A percentile compares a stretch with the other conserved stretches of the same genome.
phyloP scores from a whole-genome alignment of 2,113 vertebrate genomes.

The Lynx canadensis region DNA sequence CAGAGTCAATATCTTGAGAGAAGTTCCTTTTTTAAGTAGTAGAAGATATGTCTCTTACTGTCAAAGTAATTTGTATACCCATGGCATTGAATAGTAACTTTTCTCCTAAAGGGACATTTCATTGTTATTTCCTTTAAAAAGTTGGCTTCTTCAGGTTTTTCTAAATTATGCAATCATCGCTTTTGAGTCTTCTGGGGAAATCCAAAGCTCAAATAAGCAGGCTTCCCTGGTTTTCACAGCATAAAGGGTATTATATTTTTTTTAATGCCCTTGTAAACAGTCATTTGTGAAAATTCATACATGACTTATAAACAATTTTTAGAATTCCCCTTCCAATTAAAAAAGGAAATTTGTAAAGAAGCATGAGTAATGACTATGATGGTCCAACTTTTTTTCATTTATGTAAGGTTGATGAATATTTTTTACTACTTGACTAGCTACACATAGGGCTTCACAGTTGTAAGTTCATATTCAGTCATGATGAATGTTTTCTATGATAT shows the following conservation, averaged over 20 bases:
- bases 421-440: not conserved
- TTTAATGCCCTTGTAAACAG: not conserved
- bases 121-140: conserved; percentile 43
- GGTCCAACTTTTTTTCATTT: not conserved
- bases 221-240: not conserved
- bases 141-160: not conserved
- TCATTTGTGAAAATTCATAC: conserved; percentile 21
- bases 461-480: not conserved
- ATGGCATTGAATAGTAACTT: not conserved
- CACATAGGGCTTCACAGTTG: not conserved
- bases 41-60: not conserved
- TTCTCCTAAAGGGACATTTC: not conserved
- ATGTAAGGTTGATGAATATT: not conserved
- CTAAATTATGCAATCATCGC: conserved; percentile 20
- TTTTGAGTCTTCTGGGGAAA: conserved; percentile 60
- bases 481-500: not conserved
- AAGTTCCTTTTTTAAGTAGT: not conserved
- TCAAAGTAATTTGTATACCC: not conserved
- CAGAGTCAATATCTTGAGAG: not conserved
- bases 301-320: not conserved
- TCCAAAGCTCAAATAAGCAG: not conserved
- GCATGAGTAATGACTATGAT: not conserved
- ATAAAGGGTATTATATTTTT: conserved; percentile 7
- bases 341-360: not conserved
- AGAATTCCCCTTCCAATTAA: not conserved